Conservation (phyloP, 2,888 invertebrate species). For the Pristionchus japonicus region DNA sequence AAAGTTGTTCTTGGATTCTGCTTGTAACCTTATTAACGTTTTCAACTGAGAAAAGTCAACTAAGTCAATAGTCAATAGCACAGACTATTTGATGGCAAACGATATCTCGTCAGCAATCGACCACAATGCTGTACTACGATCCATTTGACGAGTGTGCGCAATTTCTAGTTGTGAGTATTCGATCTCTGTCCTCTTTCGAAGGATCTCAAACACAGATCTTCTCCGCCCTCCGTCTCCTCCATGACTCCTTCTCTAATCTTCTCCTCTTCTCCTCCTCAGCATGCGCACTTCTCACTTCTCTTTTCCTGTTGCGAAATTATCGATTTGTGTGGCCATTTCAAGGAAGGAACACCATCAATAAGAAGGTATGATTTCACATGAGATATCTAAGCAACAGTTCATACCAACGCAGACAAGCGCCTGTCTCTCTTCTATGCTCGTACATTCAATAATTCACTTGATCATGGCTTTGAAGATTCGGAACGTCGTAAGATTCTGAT, state of each 20-base stretch:
- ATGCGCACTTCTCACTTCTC: background rate
- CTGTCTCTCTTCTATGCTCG: background rate
- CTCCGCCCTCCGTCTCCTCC: background rate
- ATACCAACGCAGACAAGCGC: background rate
- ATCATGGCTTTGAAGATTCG: background rate
- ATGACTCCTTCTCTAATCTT: background rate
- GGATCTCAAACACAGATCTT: background rate
- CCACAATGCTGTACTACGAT: background rate
- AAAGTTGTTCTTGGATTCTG: background rate
- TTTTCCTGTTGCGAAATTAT: background rate
- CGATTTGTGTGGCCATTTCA: constrained; percentile 1
- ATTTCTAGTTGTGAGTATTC: background rate
- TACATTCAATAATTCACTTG: background rate
- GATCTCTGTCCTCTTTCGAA: background rate
- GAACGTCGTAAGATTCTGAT: background rate
- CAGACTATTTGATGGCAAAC: no score
- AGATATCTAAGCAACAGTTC: background rate
- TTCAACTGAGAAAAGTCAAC: no score
- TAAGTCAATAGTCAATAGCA: no score
- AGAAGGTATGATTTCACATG: no score
- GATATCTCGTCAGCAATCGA: no score
- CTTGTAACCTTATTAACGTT: no score
- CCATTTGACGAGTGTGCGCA: background rate
- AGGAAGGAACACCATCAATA: background rate
- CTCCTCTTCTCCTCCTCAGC: background rate